phyloP scores from a whole-genome alignment of 2,113 vertebrate species.

The Melanocharis versteri region DNA sequence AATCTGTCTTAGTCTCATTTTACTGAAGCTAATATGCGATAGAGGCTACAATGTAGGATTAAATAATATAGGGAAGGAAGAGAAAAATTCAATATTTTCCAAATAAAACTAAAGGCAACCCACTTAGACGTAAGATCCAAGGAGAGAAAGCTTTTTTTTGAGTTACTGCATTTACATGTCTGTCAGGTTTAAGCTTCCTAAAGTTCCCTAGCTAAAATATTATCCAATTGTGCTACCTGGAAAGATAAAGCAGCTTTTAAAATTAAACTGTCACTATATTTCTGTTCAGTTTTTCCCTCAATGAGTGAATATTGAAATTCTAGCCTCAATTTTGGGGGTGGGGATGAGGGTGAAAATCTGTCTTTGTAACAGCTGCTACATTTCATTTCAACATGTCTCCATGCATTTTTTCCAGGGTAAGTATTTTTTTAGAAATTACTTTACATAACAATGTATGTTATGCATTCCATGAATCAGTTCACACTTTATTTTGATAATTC shows the following conservation, averaged over 20 bases:
- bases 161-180: slow-evolving; percentile 24
- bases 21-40: not conserved
- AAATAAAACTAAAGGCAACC: not conserved
- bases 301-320: slow-evolving; percentile 15
- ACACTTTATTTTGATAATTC: not conserved
- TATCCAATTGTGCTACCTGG: not conserved
- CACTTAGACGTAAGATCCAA: not conserved
- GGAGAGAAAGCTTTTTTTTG: not conserved
- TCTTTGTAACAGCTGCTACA: slow-evolving; percentile 25
- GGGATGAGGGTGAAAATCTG: not conserved
- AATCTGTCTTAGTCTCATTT: not conserved
- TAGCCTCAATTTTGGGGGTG: not conserved
- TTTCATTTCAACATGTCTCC: slow-evolving; percentile 51
- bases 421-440: slow-evolving; percentile 24
- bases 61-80: not conserved
- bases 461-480: not conserved
- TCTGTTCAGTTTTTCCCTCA: slow-evolving; percentile 9
- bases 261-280: slow-evolving; percentile 50
- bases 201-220: slow-evolving; percentile 15
- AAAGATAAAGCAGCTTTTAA: slow-evolving; percentile 34
- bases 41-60: not conserved
- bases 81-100: not conserved
- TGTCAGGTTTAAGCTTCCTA: slow-evolving; percentile 11
- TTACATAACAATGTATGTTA: not conserved
- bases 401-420: slow-evolving; percentile 9